Evolutionary conservation across 2,797 vertebrate species (phyloP).

Genomic region (Micromesistius poutassou): DNA sequence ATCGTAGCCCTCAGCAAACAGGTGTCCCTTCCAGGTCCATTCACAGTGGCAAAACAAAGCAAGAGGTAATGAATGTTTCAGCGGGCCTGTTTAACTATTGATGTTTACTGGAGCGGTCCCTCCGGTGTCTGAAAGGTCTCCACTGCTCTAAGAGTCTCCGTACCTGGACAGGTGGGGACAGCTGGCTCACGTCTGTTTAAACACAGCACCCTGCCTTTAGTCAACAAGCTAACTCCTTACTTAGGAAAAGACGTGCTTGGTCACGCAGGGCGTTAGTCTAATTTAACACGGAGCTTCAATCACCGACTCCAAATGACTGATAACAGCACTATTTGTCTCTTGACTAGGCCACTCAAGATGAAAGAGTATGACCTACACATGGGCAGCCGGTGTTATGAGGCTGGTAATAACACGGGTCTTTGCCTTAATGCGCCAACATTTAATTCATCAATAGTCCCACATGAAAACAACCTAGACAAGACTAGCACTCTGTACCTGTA

Average conservation of each 20-base stretch:
- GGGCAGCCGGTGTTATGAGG: neutral
- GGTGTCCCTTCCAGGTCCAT: neutral
- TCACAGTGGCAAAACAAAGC: constrained; percentile 15
- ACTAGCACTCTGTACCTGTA: neutral
- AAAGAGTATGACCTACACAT: constrained; percentile 8
- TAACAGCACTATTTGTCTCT: neutral
- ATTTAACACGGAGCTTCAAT: neutral
- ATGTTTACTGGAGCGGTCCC: constrained; percentile 38
- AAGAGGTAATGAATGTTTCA: constrained; percentile 70
- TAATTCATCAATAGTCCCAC: neutral
- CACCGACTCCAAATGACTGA: neutral
- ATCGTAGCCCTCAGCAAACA: neutral
- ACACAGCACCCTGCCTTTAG: constrained; percentile 23
- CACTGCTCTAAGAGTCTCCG: constrained; percentile 45
- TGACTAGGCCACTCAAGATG: neutral
- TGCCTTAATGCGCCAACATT: constrained; percentile 1
- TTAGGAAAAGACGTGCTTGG: neutral
- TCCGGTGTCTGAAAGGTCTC: constrained; percentile 28
- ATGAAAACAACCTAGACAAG: neutral
- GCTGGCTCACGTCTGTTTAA: constrained; percentile 20
- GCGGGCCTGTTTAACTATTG: constrained; percentile 69
- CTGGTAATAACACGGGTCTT: neutral
- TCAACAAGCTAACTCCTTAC: constrained; percentile 29
- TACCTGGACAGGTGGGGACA: constrained; percentile 19
- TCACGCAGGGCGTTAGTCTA: neutral